phyloP scores from a whole-genome alignment of 2,797 vertebrate species.

The Scarus forsteni region DNA sequence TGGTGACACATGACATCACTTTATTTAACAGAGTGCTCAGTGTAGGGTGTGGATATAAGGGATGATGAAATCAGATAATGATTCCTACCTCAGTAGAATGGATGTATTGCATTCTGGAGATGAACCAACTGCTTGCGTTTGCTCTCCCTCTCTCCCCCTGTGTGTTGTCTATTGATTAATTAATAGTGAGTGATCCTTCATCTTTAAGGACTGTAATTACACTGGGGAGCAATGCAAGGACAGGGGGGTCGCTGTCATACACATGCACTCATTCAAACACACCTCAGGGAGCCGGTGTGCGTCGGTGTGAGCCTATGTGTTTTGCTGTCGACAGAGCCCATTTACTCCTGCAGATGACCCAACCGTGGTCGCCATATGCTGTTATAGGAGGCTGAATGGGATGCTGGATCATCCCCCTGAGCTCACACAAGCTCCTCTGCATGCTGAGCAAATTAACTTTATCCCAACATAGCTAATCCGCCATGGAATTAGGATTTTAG shows the following conservation, averaged over 20 bases:
- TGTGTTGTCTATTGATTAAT: conserved; percentile 81
- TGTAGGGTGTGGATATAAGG: not conserved
- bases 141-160: conserved; percentile 44
- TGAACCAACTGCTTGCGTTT: conserved; percentile 38
- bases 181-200: conserved; percentile 82
- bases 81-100: conserved; percentile 28
- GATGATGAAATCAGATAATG: conserved; percentile 24
- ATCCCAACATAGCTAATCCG: conserved; percentile 72
- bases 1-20: conserved; percentile 12
- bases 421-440: conserved; percentile 64
- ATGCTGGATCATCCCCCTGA: conserved; percentile 72
- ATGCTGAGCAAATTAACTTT: conserved; percentile 76
- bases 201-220: conserved; percentile 82
- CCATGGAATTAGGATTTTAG: conserved; percentile 75
- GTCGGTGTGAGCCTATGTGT: conserved; percentile 7
- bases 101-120: conserved; percentile 42
- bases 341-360: conserved; percentile 39
- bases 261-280: conserved; percentile 67
- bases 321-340: conserved; percentile 16
- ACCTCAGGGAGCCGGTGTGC: conserved; percentile 43
- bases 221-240: conserved; percentile 73
- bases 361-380: conserved; percentile 33
- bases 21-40: conserved; percentile 15
- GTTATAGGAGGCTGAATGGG: conserved; percentile 46
- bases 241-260: conserved; percentile 59